Evolutionary conservation across 2,888 invertebrate genomes (phyloP).

Genomic region (Uloborus plumipes): DNA sequence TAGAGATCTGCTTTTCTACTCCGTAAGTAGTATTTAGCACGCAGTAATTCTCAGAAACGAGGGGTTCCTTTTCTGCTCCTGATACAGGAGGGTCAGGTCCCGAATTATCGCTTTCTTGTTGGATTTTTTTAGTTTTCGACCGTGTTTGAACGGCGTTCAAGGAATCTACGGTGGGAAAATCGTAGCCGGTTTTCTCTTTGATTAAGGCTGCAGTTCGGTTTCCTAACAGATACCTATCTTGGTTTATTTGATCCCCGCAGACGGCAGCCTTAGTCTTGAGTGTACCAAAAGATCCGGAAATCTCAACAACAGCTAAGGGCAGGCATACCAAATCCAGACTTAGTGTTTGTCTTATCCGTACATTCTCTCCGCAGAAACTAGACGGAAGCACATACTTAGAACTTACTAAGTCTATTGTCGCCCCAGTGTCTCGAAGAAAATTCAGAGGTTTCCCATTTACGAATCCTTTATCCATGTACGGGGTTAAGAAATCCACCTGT

Average conservation of each 20-base stretch:
- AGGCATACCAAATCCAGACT: not conserved
- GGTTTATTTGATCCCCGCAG: slow-evolving; percentile 5
- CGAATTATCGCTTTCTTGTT: too few relatives aligned
- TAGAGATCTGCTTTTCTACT: too few relatives aligned
- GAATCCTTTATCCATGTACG: too few relatives aligned
- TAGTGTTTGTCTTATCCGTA: slow-evolving; percentile 5
- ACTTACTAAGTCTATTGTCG: slow-evolving; percentile 9
- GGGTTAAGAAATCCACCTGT: too few relatives aligned
- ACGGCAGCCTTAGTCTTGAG: slow-evolving; percentile 11
- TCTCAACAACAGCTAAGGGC: slow-evolving; percentile 20
- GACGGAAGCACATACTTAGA: not conserved
- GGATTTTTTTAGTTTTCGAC: not conserved
- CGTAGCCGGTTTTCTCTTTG: slow-evolving; percentile 7
- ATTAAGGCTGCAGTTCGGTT: slow-evolving; percentile 18
- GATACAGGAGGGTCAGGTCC: too few relatives aligned
- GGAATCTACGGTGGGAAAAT: not conserved
- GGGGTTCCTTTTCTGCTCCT: too few relatives aligned
- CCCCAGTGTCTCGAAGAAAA: slow-evolving; percentile 22
- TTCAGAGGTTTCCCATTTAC: too few relatives aligned
- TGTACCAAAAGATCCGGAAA: not conserved
- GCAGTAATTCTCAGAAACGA: too few relatives aligned
- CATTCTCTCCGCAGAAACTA: not conserved
- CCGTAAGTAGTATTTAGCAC: too few relatives aligned
- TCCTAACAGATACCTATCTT: slow-evolving; percentile 22
- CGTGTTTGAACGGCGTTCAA: slow-evolving; percentile 19